phyloP scores from a whole-genome alignment of 2,888 invertebrate genomes.

The Acrobasis repandana region DNA sequence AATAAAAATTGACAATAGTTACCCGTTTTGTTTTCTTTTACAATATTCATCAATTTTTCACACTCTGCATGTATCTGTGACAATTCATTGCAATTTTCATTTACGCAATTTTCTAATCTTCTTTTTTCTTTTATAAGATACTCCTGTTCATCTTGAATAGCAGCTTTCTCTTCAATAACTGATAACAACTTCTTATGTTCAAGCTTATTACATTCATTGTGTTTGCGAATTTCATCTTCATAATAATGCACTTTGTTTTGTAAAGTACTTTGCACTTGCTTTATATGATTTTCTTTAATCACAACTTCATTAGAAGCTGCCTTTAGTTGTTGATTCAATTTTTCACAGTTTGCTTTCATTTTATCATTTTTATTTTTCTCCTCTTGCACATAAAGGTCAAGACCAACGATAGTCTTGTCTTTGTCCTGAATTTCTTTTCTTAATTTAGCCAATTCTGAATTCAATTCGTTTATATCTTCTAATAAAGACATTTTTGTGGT shows the following conservation, averaged over 20 bases:
- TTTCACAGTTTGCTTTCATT: conserved; percentile 37
- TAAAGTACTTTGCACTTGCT: conserved; percentile 29
- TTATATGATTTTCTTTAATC: conserved; percentile 35
- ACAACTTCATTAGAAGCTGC: conserved; percentile 38
- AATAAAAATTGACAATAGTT: conserved; percentile 27
- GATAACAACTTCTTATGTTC: conserved; percentile 36
- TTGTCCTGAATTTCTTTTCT: conserved; percentile 43
- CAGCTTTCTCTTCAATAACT: conserved; percentile 36
- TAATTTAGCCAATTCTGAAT: conserved; percentile 35
- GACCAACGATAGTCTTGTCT: conserved; percentile 42
- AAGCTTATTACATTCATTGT: conserved; percentile 34
- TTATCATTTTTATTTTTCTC: conserved; percentile 37
- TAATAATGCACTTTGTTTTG: conserved; percentile 34
- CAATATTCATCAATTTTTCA: conserved; percentile 35
- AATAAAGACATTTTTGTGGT: conserved; percentile 37
- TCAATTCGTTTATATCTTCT: conserved; percentile 40
- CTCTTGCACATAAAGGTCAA: conserved; percentile 43
- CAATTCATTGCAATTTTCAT: conserved; percentile 38
- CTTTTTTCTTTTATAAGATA: conserved; percentile 39
- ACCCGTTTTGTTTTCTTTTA: conserved; percentile 43
- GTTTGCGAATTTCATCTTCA: conserved; percentile 38
- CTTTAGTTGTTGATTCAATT: conserved; percentile 38
- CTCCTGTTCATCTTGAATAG: conserved; percentile 36
- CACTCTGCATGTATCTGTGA: conserved; percentile 38
- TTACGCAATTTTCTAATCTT: conserved; percentile 37